Evolutionary conservation across 2,797 vertebrate genomes (phyloP).

Genomic region (Sebastes reedi): DNA sequence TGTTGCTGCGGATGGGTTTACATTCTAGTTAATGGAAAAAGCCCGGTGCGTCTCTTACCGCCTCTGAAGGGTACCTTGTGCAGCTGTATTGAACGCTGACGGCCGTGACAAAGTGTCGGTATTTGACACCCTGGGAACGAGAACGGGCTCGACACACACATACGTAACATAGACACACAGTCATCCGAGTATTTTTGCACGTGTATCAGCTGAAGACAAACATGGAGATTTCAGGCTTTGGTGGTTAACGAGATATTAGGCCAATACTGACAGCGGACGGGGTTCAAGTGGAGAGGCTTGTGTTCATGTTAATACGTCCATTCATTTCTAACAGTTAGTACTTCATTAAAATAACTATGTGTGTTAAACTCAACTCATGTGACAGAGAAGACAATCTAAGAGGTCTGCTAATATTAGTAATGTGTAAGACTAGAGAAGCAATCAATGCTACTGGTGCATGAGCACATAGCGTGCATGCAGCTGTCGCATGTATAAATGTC

Average conservation of each 20-base stretch:
- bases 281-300: conserved; percentile 21
- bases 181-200: conserved; percentile 32
- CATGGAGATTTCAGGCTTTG: conserved; percentile 12
- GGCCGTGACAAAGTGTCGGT: no score
- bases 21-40: no score
- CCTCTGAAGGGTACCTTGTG: no score
- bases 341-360: conserved; percentile 38
- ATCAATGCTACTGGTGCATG: conserved; percentile 18
- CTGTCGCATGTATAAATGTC: conserved; percentile 3
- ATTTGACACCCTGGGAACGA: no score
- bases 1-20: no score
- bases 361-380: conserved; percentile 12
- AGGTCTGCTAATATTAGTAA: conserved; percentile 29
- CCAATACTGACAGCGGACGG: neutral
- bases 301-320: conserved; percentile 29
- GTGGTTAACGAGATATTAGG: conserved; percentile 9
- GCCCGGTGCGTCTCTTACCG: no score
- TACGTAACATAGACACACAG: neutral
- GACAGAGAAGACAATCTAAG: conserved; percentile 15
- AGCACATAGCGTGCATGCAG: conserved; percentile 14
- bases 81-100: no score
- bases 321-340: conserved; percentile 34
- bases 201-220: conserved; percentile 26
- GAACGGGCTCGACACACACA: neutral
- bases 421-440: conserved; percentile 45